Base-by-base conservation (phyloP, 2,888 invertebrate species). In the Chrysina gloriosa region DNA sequence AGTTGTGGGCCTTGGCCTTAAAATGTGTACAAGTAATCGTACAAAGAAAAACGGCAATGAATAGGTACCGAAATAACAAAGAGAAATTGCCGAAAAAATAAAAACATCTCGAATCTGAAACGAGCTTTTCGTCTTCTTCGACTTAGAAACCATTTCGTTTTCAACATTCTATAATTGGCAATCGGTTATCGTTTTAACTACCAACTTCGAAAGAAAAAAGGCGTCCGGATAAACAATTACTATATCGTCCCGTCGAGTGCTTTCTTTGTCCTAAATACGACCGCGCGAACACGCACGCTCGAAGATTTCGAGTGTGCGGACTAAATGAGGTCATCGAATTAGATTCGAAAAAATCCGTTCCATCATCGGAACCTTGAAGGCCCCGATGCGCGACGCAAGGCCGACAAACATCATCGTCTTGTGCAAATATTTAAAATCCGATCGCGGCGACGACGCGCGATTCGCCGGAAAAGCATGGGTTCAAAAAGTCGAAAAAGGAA, bases 311-410 rank as follows among this genome's bases (percentile, higher is more conserved):
- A 58, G 42, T 42, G 42, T 16, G 52, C 19, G n/a, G 42, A 2
- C 29, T n/a, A 29, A 61, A 61, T 61, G 58, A 61, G 45, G 58
- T 61, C 58, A 36, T 36, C 42, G 23, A 42, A 61, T 61, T 61
- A 42, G 58, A 61, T 45, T 61, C 42, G 42, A 45, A 61, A 61
- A 52, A 36, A 61, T 31, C 25, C 14, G 16, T 31, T 31, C 52
- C 45, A 61, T 61, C 58, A 25, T 42, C 42, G 23, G 27, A 61
- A 61, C 58, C 58, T 61, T 61, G 58, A 61, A 42, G 42, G 45
- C 29, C 11, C 42, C 16, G 45, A 45, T 45, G 9, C 27, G 27
- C 27, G 16, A 7, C 9, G 25, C 25, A 61, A 61, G 29, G 58
- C 42, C 58, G 27, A 27, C 42, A 61, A 61, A 61, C 58, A 61